Base-by-base conservation (phyloP, 2,888 invertebrate genomes). In the Melanchra persicariae region DNA sequence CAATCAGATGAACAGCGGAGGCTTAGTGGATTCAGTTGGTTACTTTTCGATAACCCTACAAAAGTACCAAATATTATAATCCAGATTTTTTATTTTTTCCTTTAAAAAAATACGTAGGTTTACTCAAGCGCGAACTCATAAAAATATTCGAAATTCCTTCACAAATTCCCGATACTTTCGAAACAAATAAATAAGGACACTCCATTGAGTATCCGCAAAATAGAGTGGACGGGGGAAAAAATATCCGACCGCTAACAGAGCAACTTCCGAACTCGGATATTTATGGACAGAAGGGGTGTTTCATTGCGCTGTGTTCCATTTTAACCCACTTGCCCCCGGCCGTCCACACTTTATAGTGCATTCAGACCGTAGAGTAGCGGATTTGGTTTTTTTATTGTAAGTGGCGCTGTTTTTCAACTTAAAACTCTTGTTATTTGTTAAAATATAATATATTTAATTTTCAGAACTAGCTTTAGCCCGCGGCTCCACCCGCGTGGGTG, bases 211-310 rank as follows among this genome's bases (percentile, higher is more conserved):
- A 88, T 89, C 90, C 92, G 92, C 94, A 93, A 95, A 94, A 95
- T 93, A 93, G 93, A 92, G 90, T 90, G 91, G 91, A 90, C 89
- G 85, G 90, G 88, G 89, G 81, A 92, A 89, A 93, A 93, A 93
- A 83, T 90, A 92, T 91, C 92, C 93, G 92, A 94, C 95, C 95
- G 92, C 95, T 94, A 95, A 95, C 95, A 93, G 95, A 93, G 90
- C 93, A 91, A 94, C 93, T 95, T 95, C 95, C 95, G 94, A 94
- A 94, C 92, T 83, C 81, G 92, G 93, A 95, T 95, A 95, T 95
- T 95, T 96, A 96, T 95, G 94, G 94, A 92, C 92, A 93, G 92
- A 92, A 93, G 94, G 95, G 95, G 92, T 95, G 94, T 91, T 95
- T 95, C 95, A 95, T 95, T 90, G 93, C 92, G 82, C 89, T 85